These are phyloP conservation scores for Marmota monax DNA, from an alignment of 2,113 vertebrate species.

Conservation along the genomic window DNA sequence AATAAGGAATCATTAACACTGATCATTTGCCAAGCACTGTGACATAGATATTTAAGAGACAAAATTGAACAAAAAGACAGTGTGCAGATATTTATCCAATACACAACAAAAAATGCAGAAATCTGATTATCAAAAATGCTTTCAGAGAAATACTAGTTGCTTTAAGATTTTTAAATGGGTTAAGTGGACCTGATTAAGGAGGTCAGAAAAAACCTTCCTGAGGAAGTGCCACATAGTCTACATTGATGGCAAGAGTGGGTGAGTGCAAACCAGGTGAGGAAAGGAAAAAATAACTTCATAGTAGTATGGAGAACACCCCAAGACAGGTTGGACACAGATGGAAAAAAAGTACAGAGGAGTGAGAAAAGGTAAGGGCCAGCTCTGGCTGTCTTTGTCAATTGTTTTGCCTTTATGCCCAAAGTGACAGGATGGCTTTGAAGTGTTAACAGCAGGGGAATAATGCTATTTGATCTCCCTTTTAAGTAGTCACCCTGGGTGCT, in stretches of 20 bases:
- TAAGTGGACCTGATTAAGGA: neutral
- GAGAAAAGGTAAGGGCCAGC: neutral
- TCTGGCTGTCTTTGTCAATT: neutral
- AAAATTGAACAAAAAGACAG: neutral
- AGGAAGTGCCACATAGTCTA: neutral
- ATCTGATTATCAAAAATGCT: neutral
- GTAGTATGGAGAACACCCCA: neutral
- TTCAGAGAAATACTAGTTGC: conserved; percentile 6
- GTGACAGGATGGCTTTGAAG: conserved; percentile 22
- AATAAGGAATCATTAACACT: neutral
- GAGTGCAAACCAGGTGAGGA: neutral
- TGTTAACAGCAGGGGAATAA: conserved; percentile 36
- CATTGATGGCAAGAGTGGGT: neutral
- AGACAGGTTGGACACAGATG: neutral
- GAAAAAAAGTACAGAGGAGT: neutral
- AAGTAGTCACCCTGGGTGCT: conserved; percentile 39
- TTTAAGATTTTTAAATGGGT: neutral
- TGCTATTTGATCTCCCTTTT: conserved; percentile 37
- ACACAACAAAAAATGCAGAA: neutral
- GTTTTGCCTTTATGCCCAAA: neutral
- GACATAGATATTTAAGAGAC: neutral
- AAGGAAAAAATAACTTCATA: neutral
- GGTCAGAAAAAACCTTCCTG: neutral
- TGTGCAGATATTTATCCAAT: neutral
- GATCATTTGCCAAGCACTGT: neutral